Evolutionary conservation across 2,113 vertebrate species (phyloP), one percentile per base, ranked within the genome.

Genomic region (Campylomormyrus numenius): DNA sequence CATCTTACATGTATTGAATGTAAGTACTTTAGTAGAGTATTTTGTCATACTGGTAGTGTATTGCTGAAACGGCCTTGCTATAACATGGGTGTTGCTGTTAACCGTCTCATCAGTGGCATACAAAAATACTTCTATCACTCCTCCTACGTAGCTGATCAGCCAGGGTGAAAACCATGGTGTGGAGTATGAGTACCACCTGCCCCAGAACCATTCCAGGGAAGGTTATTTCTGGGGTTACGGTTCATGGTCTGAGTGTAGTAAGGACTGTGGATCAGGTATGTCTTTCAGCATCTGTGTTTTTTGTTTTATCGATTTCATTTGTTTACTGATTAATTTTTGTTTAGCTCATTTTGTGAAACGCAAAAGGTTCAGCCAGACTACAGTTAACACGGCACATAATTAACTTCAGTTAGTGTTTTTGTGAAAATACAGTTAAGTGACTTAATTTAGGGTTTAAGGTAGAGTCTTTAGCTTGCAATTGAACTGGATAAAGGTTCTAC

Each of bases 171-270:
- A 98, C 93, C 96, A 93, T 0, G 98, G 98, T 0, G 93, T 99
- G 5, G 96, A 95, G 84, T 99, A 97, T 0, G 97, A 99, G 90
- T 99, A 96, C 92, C 96, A 98, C 94, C 94, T 98, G 62, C 96
- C 97, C 0, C 89, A 93, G 31, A 92, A 91, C 50, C 92, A 89
- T 48, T 95, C 95, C 11, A 35, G 86, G 2, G 90, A 94, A 0
- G 96, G 96, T 7, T 97, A 97, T 94, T 95, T 95, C 93, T 99
- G 98, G 98, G 98, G 98, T 90, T 97, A 96, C 0, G 92, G 98
- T 10, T 99, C 98, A 0, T 99, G 98, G 98, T 95, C 96, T 0
- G 89, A 97, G 89, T 99, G 98, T 95, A 99, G 97, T 86, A 95
- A 91, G 0, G 96, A 97, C 53, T 99, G 98, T 49, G 97, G 97